Evolutionary conservation across 53 echinoderm and acorn worm genomes (phyloP), one percentile per base, ranked within the genome.

Genomic region (Holothuria leucospilota): DNA sequence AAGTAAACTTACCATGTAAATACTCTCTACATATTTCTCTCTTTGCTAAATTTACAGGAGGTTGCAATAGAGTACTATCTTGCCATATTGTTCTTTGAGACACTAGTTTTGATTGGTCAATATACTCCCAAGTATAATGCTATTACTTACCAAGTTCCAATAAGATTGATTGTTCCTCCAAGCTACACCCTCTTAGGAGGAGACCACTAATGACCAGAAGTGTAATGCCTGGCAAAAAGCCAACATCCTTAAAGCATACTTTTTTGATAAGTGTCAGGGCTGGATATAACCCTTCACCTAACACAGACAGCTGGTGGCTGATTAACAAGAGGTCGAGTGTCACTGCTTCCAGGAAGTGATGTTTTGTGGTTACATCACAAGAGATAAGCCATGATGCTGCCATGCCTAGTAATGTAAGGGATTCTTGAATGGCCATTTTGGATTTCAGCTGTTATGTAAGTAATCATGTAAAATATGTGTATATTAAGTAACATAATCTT

Each of bases 141-240:
- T 18, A 56, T 16, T 16, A 84, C 86, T 74, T 28, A 86, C 86
- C 51, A 59, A 86, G 63, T 16, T 73, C 52, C 39, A 86, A 29
- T 21, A 86, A 53, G 38, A 86, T 34, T 20, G 75, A 73, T 29
- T 73, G 73, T 49, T 86, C 86, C 29, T 74, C 51, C 18, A 60
- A 56, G 21, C 28, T 61, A 59, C 28, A 62, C 18, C 46, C 58
- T 29, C 41, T 59, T 14, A 86, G 62, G 25, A 86, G 60, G 39
- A 86, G 75, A 41, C 61, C 59, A 61, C 86, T 25, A 8, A 86
- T 58, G 21, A 58, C 40, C 24, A 86, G 61, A 13, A 86, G 15
- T 13, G 86, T 26, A 16, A 51, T 28, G 39, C 64, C 68, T 25
- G 85, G 53, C 18, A 86, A 74, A 56, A 80, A 2, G 30, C 29